Evolutionary conservation across 1,140 invertebrate genomes (phyloP).

Genomic region (Drusus annulatus): DNA sequence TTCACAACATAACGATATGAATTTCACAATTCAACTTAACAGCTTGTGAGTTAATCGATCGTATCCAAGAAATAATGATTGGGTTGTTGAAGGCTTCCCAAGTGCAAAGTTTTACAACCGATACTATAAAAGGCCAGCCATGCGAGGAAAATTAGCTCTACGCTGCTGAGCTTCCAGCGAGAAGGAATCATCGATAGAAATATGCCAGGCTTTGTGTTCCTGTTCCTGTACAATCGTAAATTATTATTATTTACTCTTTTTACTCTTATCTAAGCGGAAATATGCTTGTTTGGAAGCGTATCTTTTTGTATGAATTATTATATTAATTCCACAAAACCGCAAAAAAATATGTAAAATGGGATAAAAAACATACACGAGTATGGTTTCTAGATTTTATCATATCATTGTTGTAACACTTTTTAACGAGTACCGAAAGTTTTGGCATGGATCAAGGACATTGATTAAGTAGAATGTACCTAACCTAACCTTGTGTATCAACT

Average conservation of each 20-base stretch:
- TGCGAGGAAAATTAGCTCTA: constrained; percentile 7
- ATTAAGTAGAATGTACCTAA: not conserved
- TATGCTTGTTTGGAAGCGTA: not conserved
- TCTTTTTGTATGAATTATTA: not conserved
- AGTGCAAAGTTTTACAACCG: not conserved
- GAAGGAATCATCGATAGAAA: too few relatives aligned
- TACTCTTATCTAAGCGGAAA: not conserved
- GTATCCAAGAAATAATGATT: too few relatives aligned
- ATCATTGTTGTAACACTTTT: not conserved
- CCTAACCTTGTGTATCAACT: not conserved
- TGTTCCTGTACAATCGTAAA: not conserved
- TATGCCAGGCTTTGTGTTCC: too few relatives aligned
- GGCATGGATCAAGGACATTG: too few relatives aligned
- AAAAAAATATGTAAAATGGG: not conserved
- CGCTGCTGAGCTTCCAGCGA: too few relatives aligned
- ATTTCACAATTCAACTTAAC: too few relatives aligned
- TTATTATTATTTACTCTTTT: not conserved
- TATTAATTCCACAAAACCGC: constrained; percentile 21
- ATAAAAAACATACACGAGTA: not conserved
- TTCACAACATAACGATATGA: too few relatives aligned
- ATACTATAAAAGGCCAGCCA: not conserved
- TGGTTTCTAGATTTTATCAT: too few relatives aligned
- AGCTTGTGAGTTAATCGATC: too few relatives aligned
- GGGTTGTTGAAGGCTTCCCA: too few relatives aligned
- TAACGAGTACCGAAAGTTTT: not conserved